Conservation (phyloP, 2,113 vertebrate species). For the Tympanuchus pallidicinctus region DNA sequence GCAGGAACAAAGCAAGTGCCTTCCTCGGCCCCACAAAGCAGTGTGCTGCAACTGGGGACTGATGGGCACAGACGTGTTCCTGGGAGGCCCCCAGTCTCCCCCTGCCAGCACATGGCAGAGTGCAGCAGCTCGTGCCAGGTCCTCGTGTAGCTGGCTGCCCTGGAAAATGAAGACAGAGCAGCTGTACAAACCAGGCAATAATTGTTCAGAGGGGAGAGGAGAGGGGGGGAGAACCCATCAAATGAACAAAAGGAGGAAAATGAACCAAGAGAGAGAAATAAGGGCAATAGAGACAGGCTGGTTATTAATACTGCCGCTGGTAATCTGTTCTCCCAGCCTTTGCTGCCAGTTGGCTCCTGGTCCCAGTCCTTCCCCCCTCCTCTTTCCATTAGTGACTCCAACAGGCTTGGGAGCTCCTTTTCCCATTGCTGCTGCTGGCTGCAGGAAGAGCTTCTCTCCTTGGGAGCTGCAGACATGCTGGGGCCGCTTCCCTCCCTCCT, state of each 20-base stretch:
- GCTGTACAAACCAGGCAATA: constrained; percentile 37
- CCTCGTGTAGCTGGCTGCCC: neutral
- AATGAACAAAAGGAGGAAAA: constrained; percentile 10
- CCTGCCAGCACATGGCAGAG: fast-evolving
- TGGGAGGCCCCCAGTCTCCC: neutral
- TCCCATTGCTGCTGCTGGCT: fast-evolving
- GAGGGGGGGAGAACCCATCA: neutral
- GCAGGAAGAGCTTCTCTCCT: neutral
- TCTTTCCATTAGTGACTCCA: neutral
- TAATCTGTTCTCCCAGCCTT: neutral
- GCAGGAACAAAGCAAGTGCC: neutral
- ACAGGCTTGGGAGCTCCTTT: neutral
- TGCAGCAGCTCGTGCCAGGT: neutral
- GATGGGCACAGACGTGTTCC: neutral
- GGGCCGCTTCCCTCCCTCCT: neutral
- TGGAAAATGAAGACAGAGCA: neutral
- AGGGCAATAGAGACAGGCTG: neutral
- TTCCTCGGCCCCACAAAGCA: neutral
- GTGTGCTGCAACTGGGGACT: neutral
- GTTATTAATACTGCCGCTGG: constrained; percentile 11
- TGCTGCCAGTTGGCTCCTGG: constrained; percentile 14
- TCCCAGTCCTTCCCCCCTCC: neutral
- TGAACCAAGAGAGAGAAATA: neutral
- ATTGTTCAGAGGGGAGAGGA: neutral
- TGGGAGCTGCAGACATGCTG: neutral